phyloP scores from a whole-genome alignment of 2,888 invertebrate genomes.

The Gortyna flavago region DNA sequence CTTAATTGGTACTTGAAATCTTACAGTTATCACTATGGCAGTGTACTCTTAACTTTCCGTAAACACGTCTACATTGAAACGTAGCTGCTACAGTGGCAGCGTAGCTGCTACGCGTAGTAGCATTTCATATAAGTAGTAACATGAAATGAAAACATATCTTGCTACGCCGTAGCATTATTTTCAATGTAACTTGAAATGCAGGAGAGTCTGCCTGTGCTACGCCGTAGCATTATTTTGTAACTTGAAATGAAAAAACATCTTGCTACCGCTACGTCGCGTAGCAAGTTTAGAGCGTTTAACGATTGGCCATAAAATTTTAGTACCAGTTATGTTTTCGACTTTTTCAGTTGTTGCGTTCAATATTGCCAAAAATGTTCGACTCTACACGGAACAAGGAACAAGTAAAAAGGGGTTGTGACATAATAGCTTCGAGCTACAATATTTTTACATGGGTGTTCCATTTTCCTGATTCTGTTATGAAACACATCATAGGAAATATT shows the following conservation, averaged over 20 bases:
- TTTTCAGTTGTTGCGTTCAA: slow-evolving; percentile 15
- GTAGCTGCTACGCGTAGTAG: not conserved
- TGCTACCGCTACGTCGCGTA: slow-evolving; percentile 22
- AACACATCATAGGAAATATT: slow-evolving; percentile 25
- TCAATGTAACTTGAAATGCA: not conserved
- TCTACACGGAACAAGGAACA: slow-evolving; percentile 11
- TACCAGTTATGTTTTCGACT: not conserved
- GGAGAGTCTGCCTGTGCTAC: slow-evolving; percentile 5
- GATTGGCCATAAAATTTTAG: not conserved
- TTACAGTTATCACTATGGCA: not conserved
- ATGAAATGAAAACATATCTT: not conserved
- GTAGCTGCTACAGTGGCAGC: not conserved
- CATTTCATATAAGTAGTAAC: not conserved
- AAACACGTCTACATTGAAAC: not conserved
- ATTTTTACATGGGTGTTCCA: slow-evolving; percentile 23
- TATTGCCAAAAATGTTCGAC: slow-evolving; percentile 12
- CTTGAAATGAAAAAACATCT: not conserved
- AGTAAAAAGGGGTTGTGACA: slow-evolving; percentile 24
- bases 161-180: slow-evolving; percentile 24
- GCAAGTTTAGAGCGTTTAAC: slow-evolving; percentile 11
- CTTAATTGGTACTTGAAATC: slow-evolving; percentile 18
- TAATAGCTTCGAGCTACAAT: slow-evolving; percentile 36
- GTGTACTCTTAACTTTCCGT: not conserved
- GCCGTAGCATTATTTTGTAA: slow-evolving; percentile 10
- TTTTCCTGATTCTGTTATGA: slow-evolving; percentile 34